Evolutionary conservation across 2,888 invertebrate genomes (phyloP).

Genomic region (Steromphala cineraria): DNA sequence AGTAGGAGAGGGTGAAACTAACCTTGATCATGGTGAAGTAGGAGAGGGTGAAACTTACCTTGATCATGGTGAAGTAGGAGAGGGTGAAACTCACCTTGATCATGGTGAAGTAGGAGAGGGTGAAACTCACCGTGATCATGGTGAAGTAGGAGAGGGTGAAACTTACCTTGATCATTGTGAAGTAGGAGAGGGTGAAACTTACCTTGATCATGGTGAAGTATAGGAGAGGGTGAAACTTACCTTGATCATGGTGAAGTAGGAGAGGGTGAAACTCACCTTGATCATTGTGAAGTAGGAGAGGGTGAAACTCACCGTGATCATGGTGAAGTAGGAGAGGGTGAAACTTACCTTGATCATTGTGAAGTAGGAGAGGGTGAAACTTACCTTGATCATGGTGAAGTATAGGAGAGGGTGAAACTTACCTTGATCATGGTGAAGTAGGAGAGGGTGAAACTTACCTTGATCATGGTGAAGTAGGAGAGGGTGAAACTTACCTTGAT

Average conservation of each 20-base stretch:
- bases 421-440: too few species aligned
- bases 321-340: neutral
- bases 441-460: too few species aligned
- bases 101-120: too few species aligned
- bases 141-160: neutral
- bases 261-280: slow-evolving; percentile 59
- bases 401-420: too few species aligned
- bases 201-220: slow-evolving; percentile 55
- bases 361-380: slow-evolving; percentile 60
- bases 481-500: slow-evolving; percentile 51
- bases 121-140: too few species aligned
- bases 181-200: slow-evolving; percentile 12
- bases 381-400: slow-evolving; percentile 35
- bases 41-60: too few species aligned
- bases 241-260: slow-evolving; percentile 63
- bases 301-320: slow-evolving; percentile 36
- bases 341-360: slow-evolving; percentile 62
- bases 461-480: too few species aligned
- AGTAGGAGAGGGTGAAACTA: too few species aligned
- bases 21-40: too few species aligned
- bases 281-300: slow-evolving; percentile 63
- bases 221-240: slow-evolving; percentile 38
- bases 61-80: too few species aligned
- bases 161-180: slow-evolving; percentile 42
- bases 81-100: slow-evolving; percentile 34